Base-by-base conservation (phyloP, 2,113 vertebrate species). In the Ovis canadensis region DNA sequence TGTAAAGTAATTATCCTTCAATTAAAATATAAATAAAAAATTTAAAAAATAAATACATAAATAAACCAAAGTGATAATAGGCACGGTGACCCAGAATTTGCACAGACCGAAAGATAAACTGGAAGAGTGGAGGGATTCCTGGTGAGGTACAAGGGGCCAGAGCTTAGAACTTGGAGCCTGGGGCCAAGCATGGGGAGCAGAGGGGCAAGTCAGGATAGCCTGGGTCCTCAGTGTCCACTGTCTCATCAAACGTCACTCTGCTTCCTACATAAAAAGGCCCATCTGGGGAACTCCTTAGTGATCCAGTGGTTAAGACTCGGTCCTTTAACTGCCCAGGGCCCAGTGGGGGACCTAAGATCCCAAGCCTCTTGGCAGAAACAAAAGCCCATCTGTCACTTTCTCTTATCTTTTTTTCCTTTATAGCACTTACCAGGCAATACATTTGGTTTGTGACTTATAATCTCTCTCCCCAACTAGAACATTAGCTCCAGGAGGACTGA, bases 71-170 rank as follows among this genome's bases (percentile, higher is more conserved):
- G 29, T 50, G 27, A 52, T 81, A 52, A 81, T 19, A 81, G 10
- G 29, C 48, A 81, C 0, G 1, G 33, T 81, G 78, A 81, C 29
- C 16, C 48, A 81, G 16, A 81, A 31, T 48, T 33, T 50, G 8
- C 45, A 80, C 29, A 50, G 29, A 80, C 77, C 15, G 19, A 80
- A 33, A 81, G 45, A 33, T 33, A 50, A 81, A 31, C 78, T 81
- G 48, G 29, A 21, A 31, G 78, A 33, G 17, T 52, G 17, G 17
- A 52, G 78, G 78, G 29, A 50, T 81, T 33, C 78, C 45, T 52
- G 48, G 17, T 0, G 0, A 81, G 31, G 29, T 52, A 11, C 29
- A 31, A 52, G 10, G 16, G 4, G 1, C 45, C 48, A 33, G 29
- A 33, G 17, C 29, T 33, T 21, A 21, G 9, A 52, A 50, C 29